Evolutionary conservation across 2,113 vertebrate genomes (phyloP).

Genomic region (Chionodraco myersi): DNA sequence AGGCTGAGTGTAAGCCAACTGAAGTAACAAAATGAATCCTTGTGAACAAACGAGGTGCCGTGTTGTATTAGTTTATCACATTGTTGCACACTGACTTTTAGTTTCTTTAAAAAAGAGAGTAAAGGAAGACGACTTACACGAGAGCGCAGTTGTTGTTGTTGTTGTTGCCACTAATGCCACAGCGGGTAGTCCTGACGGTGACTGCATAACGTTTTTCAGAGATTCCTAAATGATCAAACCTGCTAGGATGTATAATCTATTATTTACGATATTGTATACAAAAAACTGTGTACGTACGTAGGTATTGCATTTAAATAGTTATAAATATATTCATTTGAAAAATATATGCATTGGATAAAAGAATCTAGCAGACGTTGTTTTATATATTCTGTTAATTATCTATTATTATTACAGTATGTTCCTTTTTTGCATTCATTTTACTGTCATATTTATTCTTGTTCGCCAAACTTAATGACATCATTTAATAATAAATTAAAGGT

Average conservation of each 20-base stretch:
- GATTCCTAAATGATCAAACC: not conserved
- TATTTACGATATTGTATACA: not conserved
- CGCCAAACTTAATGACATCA: not conserved
- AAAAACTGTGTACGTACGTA: not conserved
- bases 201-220: not conserved
- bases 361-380: not conserved
- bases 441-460: not conserved
- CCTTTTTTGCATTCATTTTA: not conserved
- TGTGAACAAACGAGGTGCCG: not conserved
- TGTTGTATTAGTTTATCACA: not conserved
- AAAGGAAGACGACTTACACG: not conserved
- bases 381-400: not conserved
- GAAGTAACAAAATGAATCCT: not conserved
- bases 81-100: not conserved
- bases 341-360: not conserved
- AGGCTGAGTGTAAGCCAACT: not conserved
- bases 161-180: too few species aligned
- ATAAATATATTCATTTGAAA: not conserved
- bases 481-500: not conserved
- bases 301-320: not conserved
- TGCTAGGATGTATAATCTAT: not conserved
- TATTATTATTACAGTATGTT: not conserved
- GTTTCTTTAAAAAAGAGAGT: not conserved
- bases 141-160: too few species aligned
- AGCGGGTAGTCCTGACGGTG: not conserved